Base-by-base conservation (phyloP, 2,797 vertebrate genomes). In the Lagocephalus sceleratus region DNA sequence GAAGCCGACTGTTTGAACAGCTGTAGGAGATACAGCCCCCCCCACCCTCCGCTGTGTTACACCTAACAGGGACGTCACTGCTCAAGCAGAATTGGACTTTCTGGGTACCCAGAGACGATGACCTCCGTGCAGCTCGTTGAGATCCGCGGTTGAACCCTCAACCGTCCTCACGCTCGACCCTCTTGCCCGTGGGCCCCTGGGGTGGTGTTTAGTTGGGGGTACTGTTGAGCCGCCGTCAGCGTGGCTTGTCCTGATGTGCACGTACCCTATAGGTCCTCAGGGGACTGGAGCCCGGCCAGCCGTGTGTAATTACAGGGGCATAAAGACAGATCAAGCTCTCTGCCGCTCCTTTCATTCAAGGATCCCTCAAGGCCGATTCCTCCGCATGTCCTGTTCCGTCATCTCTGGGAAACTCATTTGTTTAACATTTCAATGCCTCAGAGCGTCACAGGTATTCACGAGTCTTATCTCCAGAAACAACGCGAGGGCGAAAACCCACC, bases 231-330 rank as follows among this genome's bases (percentile, higher is more conserved):
- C 66, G 77, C 77, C 63, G 43, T 47, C 53, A 7, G 56, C 66
- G 44, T 23, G 66, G 52, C 76, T 60, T 54, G 77, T 80, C 68
- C 67, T 73, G 78, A 78, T 62, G 51, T 63, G 82, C 53, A 74
- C 69, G 75, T 68, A 57, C 66, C 73, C 73, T 75, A 43, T 11
- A 44, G 3, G 41, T 60, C 78, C 80, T 71, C 82, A 20, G 60
- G 78, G 78, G 80, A 76, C 49, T 75, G 73, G 70, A 79, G 79
- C 46, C 68, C 78, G 73, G 76, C 76, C 82, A 82, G 69, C 75
- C 73, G 29, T 62, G 68, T 68, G 84, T 89, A 89, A 90, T 88
- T 89, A 89, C 87, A 87, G 84, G 79, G 9, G 45, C 62, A 85
- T 85, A 79, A 84, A 88, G 75, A 79, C 70, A 77, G 82, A 87